A percentile compares a stretch with the other conserved stretches of the same genome.
These are phyloP conservation scores for Daubentonia madagascariensis DNA, from an alignment of 2,113 vertebrate genomes.

Conservation along the genomic window DNA sequence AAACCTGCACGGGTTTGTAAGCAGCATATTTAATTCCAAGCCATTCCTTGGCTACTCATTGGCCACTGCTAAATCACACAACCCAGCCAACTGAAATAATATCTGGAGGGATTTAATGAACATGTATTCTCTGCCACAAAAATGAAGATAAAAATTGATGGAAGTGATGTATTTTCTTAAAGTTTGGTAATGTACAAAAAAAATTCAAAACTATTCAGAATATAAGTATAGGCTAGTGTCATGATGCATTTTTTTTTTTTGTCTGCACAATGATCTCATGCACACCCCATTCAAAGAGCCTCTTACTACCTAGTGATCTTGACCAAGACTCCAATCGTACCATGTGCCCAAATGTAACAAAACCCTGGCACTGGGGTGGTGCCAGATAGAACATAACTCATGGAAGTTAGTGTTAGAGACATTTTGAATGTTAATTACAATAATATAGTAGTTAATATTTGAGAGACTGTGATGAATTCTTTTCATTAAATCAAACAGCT, in stretches of 20 bases:
- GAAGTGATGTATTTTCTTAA: neutral
- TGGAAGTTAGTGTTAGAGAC: neutral
- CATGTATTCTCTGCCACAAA: neutral
- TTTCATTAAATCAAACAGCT: neutral
- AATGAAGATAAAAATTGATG: neutral
- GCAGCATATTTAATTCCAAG: neutral
- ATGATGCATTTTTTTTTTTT: neutral
- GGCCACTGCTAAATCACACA: neutral
- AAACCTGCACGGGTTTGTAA: neutral
- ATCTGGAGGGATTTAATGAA: neutral
- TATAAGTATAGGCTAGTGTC: neutral
- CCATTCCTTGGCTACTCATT: neutral
- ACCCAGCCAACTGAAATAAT: neutral
- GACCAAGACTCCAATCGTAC: neutral
- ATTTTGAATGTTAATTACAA: neutral
- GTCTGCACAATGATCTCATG: neutral
- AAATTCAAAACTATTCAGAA: neutral
- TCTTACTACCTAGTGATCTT: neutral
- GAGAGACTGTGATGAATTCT: neutral
- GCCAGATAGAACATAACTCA: neutral
- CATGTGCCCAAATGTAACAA: neutral
- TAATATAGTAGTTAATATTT: neutral
- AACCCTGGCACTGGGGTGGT: neutral
- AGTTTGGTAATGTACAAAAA: neutral
- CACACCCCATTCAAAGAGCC: neutral